These are phyloP conservation scores for Drepana arcuata DNA, from an alignment of 1,140 invertebrate genomes.

Conservation along the genomic window DNA sequence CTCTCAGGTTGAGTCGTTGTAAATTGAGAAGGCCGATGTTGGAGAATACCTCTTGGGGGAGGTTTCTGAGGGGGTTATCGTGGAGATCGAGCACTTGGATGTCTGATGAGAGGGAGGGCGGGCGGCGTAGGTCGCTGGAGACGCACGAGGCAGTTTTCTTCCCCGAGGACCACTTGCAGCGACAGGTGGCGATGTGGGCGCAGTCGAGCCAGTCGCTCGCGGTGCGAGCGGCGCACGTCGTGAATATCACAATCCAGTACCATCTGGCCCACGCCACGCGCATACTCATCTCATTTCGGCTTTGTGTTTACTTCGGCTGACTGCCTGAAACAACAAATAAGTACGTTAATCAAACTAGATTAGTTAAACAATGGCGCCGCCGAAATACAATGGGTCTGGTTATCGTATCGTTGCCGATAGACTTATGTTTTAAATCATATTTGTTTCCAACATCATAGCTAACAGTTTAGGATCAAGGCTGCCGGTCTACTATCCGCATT, in stretches of 20 bases:
- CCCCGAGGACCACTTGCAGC: constrained; percentile 91
- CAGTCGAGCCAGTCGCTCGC: constrained; percentile 82
- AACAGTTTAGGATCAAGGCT: no score
- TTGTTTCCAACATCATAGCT: constrained; percentile 12
- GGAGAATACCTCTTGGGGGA: constrained; percentile 87
- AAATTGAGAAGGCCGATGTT: constrained; percentile 85
- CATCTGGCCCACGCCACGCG: constrained; percentile 65
- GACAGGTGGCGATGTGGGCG: constrained; percentile 82
- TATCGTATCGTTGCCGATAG: constrained; percentile 7
- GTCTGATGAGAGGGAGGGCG: constrained; percentile 84
- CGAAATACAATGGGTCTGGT: constrained; percentile 20
- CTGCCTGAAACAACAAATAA: constrained; percentile 58
- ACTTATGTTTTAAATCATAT: constrained; percentile 15
- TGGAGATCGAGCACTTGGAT: constrained; percentile 90
- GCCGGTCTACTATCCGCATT: no score
- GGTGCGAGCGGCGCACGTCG: constrained; percentile 62
- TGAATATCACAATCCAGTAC: constrained; percentile 67
- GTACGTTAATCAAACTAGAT: constrained; percentile 26
- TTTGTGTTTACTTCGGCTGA: constrained; percentile 58
- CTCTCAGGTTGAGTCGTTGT: constrained; percentile 84
- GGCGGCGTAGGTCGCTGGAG: constrained; percentile 80
- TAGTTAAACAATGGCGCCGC: constrained; percentile 21
- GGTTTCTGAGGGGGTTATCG: constrained; percentile 81
- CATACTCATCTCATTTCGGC: constrained; percentile 69
- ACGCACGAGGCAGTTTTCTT: constrained; percentile 90